Percentiles rank a stretch among this genome's conserved stretches.
Evolutionary conservation across 1,140 invertebrate species (phyloP).

Genomic region (Drosophila trapezifrons): DNA sequence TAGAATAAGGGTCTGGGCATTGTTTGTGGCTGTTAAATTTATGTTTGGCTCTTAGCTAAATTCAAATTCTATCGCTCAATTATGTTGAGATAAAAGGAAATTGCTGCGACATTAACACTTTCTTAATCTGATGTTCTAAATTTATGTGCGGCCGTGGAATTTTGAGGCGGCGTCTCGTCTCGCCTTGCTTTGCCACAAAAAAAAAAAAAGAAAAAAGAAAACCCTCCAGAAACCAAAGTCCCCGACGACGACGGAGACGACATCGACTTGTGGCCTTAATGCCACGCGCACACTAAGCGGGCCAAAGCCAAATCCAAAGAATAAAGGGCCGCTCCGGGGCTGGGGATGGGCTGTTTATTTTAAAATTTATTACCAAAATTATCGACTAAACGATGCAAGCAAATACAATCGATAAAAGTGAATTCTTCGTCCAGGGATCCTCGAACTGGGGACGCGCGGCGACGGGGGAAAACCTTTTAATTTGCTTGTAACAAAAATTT

Average conservation of each 20-base stretch:
- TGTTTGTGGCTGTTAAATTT: constrained; percentile 82
- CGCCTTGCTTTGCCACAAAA: constrained; percentile 13
- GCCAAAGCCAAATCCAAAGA: constrained; percentile 48
- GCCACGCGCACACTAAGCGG: constrained; percentile 70
- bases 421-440: constrained; percentile 62
- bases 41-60: constrained; percentile 83
- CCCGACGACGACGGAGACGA: background rate
- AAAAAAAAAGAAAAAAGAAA: background rate
- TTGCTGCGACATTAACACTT: constrained; percentile 83
- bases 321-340: constrained; percentile 16
- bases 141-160: constrained; percentile 80
- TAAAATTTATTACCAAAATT: constrained; percentile 84
- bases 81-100: constrained; percentile 83
- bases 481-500: constrained; percentile 84
- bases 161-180: constrained; percentile 75
- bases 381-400: constrained; percentile 84
- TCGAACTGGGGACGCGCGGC: constrained; percentile 27
- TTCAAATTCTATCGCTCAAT: constrained; percentile 84
- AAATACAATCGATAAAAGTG: constrained; percentile 84
- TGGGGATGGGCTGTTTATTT: constrained; percentile 68
- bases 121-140: constrained; percentile 83
- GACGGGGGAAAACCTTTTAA: constrained; percentile 79
- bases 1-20: constrained; percentile 32
- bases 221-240: constrained; percentile 2
- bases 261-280: constrained; percentile 53